Conservation (phyloP, 2,888 invertebrate species). For the Campaea margaritaria region DNA sequence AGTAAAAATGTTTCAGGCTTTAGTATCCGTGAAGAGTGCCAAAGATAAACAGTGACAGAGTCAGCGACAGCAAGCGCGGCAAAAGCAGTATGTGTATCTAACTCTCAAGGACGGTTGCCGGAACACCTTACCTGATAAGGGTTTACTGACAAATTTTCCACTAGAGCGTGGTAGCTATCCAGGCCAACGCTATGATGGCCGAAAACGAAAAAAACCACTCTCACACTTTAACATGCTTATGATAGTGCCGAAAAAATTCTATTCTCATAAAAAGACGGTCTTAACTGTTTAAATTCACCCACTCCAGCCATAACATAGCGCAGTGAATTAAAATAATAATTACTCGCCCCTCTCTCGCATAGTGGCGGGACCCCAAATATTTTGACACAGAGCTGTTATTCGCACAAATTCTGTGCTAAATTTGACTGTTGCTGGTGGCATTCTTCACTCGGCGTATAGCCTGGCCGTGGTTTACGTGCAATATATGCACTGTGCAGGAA, state of each 20-base stretch:
- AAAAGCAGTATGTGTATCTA: too few species aligned
- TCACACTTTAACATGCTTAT: background rate
- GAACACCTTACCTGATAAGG: too few species aligned
- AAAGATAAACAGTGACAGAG: too few species aligned
- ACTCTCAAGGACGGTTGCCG: too few species aligned
- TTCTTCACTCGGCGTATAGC: slow-evolving; percentile 17
- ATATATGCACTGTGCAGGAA: background rate
- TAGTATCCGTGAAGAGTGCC: background rate
- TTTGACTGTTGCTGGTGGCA: slow-evolving; percentile 27
- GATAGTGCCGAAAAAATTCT: slow-evolving; percentile 17
- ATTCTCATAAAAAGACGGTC: slow-evolving; percentile 18
- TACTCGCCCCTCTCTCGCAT: slow-evolving; percentile 46
- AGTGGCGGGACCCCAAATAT: slow-evolving; percentile 56
- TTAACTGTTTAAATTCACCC: slow-evolving; percentile 26
- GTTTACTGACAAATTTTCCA: too few species aligned
- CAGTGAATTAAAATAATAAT: slow-evolving; percentile 60
- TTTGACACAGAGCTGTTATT: slow-evolving; percentile 46
- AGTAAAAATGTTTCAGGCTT: background rate
- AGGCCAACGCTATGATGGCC: too few species aligned
- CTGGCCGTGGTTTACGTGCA: background rate
- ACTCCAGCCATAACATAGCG: slow-evolving; percentile 36
- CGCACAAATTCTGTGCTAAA: slow-evolving; percentile 25
- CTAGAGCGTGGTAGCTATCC: too few species aligned
- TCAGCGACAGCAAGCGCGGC: too few species aligned
- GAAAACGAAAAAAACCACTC: background rate